Base-by-base conservation (phyloP, 2,888 invertebrate species). In the Catocala sponsa region DNA sequence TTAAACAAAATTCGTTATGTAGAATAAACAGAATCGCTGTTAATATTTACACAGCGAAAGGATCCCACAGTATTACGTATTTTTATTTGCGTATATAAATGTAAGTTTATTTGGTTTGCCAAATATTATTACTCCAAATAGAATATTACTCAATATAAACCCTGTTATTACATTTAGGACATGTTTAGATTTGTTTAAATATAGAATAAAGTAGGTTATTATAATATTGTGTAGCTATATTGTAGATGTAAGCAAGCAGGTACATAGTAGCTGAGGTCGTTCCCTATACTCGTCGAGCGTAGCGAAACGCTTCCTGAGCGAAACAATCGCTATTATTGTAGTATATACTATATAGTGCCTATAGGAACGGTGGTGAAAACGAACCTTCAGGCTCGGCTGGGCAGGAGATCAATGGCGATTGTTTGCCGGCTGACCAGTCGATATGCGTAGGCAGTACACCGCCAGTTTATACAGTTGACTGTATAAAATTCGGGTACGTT, bases 301-400 rank as follows among this genome's bases (percentile, higher is more conserved):
- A 81, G 87, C 89, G 87, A 94, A 91, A 85, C 79, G 85, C 73
- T 92, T 94, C 94, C 94, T 92, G 92, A 82, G 75, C 80, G 65
- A 88, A 89, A 94, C 94, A 94, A 94, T 94, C 82, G 85, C 83
- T 74, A 87, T 87, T 88, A 91, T 92, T 87, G 83, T 85, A 68
- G 79, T 70, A 72, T 76, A 54, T 25, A 52, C 52, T 46, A 68
- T 76, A 72, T 71, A 72, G 62, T 55, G 63, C 50, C 70, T 78
- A 72, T 78, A 81, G 80, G 81, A 80, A 60, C 65, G 77, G 67
- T 86, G 84, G 91, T 91, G 92, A 90, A 91, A 92, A 90, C 84
- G 82, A 81, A 88, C 94, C 94, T 94, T 94, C 94, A 92, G 88
- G 94, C 90, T 89, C 83, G 83, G 85, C 72, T 92, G 91, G 80